Conservation (phyloP, 2,797 vertebrate genomes). For the Schizopygopsis malacanthus region DNA sequence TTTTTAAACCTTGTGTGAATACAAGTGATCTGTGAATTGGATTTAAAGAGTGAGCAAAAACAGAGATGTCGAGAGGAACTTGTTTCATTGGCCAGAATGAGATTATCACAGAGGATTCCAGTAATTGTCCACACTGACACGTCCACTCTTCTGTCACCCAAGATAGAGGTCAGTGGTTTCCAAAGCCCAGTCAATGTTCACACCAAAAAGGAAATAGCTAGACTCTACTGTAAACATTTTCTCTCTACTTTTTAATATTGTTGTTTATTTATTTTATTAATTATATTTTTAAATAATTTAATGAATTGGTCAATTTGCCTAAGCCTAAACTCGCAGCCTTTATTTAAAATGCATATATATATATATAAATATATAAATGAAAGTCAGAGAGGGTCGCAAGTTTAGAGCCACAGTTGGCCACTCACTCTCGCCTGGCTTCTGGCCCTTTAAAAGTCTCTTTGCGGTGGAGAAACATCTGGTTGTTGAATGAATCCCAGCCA, state of each 20-base stretch:
- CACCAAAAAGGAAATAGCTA: conserved; percentile 14
- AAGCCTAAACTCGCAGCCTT: background rate
- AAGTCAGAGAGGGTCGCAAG: too few relatives aligned
- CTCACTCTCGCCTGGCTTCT: conserved; percentile 37
- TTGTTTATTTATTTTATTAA: background rate
- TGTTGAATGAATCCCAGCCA: conserved; percentile 81
- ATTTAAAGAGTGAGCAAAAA: background rate
- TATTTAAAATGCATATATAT: too few relatives aligned
- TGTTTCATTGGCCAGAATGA: background rate
- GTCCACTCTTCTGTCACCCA: conserved; percentile 14
- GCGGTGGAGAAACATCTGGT: conserved; percentile 64
- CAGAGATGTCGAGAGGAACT: background rate
- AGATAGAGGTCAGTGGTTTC: conserved; percentile 26
- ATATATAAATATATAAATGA: too few relatives aligned
- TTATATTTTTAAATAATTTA: background rate
- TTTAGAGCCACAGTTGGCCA: background rate
- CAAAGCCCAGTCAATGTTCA: conserved; percentile 22
- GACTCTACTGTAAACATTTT: background rate
- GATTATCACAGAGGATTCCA: conserved; percentile 25
- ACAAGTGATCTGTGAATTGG: background rate
- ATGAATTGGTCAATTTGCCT: background rate
- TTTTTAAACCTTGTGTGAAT: background rate
- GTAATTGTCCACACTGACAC: conserved; percentile 28
- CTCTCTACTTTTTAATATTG: background rate
- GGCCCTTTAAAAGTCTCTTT: conserved; percentile 72